Evolutionary conservation across 2,888 invertebrate genomes (phyloP).

Genomic region (Catocala nupta): DNA sequence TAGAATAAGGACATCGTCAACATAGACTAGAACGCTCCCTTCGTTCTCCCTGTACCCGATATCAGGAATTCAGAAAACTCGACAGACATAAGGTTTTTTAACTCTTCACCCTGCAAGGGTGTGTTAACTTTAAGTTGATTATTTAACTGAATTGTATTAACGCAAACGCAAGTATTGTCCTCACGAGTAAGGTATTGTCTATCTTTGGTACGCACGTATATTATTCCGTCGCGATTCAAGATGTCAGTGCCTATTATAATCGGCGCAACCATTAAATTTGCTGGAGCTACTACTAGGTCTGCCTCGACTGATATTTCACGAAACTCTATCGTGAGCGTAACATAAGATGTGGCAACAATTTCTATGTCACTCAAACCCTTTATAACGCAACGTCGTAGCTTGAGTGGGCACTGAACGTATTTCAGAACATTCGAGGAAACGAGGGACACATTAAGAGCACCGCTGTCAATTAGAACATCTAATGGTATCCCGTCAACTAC

Average conservation of each 20-base stretch:
- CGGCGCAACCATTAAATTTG: not conserved
- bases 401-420: constrained; percentile 5
- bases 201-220: not conserved
- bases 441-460: constrained; percentile 9
- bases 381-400: not conserved
- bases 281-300: constrained; percentile 15
- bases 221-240: constrained; percentile 15
- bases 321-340: constrained; percentile 20
- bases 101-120: too few species aligned
- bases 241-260: constrained; percentile 25
- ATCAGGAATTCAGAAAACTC: too few species aligned
- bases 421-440: constrained; percentile 12
- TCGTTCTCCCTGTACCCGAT: too few species aligned
- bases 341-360: constrained; percentile 9
- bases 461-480: constrained; percentile 23
- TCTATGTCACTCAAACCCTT: constrained; percentile 8
- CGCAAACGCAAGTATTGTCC: not conserved
- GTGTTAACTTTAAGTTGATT: not conserved
- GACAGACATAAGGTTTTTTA: too few species aligned
- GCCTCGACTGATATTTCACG: too few species aligned
- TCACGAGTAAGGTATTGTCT: not conserved
- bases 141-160: not conserved
- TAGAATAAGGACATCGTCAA: not conserved
- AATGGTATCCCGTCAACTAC: constrained; percentile 16
- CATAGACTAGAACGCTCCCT: not conserved